Evolutionary conservation across 2,797 vertebrate species (phyloP).

Genomic region (Rhyacichthys aspro): DNA sequence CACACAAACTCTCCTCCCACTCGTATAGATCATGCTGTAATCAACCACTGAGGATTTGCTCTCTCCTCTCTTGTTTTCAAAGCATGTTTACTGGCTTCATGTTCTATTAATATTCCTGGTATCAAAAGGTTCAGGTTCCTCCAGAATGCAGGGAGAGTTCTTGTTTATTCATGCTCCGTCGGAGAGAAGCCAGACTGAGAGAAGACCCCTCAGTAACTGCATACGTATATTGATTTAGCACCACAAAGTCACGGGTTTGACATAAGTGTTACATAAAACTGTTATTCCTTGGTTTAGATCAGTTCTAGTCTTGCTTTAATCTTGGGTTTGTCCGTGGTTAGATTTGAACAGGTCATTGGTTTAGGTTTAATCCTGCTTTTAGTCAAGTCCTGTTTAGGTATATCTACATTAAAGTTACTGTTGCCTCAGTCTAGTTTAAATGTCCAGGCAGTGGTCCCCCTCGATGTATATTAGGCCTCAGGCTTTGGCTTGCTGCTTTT

Average conservation of each 20-base stretch:
- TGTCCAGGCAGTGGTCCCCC: background rate
- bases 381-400: background rate
- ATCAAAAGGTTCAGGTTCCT: slow-evolving; percentile 50
- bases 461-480: background rate
- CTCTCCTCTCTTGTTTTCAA: slow-evolving; percentile 41
- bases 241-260: no score
- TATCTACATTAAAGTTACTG: no score
- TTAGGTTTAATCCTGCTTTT: background rate
- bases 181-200: slow-evolving; percentile 11
- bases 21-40: slow-evolving; percentile 39
- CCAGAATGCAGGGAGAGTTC: slow-evolving; percentile 41
- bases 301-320: no score
- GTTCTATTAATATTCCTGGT: slow-evolving; percentile 51
- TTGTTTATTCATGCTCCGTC: slow-evolving; percentile 47
- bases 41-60: slow-evolving; percentile 42
- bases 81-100: slow-evolving; percentile 51
- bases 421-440: no score
- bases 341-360: background rate
- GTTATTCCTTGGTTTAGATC: no score
- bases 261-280: no score
- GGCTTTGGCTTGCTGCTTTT: background rate
- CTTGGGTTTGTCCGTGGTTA: no score
- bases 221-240: background rate
- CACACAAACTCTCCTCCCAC: slow-evolving; percentile 16
- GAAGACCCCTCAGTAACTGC: slow-evolving; percentile 17